phyloP scores from a whole-genome alignment of 2,113 vertebrate species.

The Ovis aries region DNA sequence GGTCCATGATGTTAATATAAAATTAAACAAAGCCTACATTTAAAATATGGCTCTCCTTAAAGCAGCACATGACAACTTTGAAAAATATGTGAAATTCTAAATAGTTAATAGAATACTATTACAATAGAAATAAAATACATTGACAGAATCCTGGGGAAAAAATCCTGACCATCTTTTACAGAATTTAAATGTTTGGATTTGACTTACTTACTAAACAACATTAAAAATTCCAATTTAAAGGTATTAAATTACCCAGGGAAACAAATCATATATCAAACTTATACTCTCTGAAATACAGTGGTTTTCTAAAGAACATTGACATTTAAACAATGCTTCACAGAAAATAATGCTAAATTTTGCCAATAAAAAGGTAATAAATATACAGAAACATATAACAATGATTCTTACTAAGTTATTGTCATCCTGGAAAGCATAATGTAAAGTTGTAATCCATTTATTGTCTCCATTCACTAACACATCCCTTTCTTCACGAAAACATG shows the following conservation, averaged over 20 bases:
- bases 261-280: background rate
- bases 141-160: background rate
- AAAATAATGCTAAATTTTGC: background rate
- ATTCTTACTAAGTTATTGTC: constrained; percentile 94
- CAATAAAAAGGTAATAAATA: background rate
- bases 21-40: background rate
- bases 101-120: background rate
- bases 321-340: background rate
- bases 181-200: background rate
- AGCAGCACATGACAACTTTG: background rate
- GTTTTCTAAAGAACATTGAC: background rate
- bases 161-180: background rate
- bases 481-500: constrained; percentile 97
- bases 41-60: background rate
- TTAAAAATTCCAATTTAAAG: background rate
- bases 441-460: constrained; percentile 97
- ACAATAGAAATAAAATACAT: background rate
- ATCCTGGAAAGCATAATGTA: constrained; percentile 99
- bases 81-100: constrained; percentile 6
- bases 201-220: background rate
- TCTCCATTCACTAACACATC: constrained; percentile 97
- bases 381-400: background rate
- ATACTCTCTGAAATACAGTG: background rate
- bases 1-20: background rate
- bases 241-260: background rate